A percentile compares a stretch with the other conserved stretches of the same genome.
Evolutionary conservation across 2,797 vertebrate species (phyloP).

Genomic region (Acanthopagrus latus): DNA sequence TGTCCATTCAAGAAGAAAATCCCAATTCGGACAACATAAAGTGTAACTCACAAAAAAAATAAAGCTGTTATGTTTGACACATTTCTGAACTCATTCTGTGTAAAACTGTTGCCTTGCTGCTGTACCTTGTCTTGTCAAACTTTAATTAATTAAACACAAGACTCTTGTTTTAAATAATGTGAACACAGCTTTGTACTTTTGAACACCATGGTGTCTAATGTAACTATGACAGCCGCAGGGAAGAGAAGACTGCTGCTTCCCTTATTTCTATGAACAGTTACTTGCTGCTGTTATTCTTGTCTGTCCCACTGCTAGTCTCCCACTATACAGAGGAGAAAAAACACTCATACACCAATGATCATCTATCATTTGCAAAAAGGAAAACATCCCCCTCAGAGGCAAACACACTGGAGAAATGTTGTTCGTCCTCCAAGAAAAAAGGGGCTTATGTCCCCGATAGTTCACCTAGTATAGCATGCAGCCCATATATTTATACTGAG

Average conservation of each 20-base stretch:
- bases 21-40: background rate
- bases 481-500: no score
- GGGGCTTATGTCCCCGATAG: background rate
- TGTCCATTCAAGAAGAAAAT: background rate
- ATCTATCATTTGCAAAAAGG: background rate
- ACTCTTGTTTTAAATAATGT: no score
- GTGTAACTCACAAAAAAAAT: background rate
- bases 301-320: background rate
- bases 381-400: background rate
- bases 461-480: no score
- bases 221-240: no score
- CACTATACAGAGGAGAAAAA: background rate
- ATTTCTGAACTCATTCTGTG: no score
- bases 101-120: no score
- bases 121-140: no score
- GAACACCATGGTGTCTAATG: no score
- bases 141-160: no score
- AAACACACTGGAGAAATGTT: background rate
- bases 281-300: background rate
- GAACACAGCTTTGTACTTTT: background rate
- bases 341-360: background rate
- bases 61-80: no score
- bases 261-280: background rate
- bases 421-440: background rate
- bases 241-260: background rate